Evolutionary conservation across 1,140 invertebrate genomes (phyloP), one percentile per base, ranked within the genome.

Genomic region (Drosophila subpulchrella): DNA sequence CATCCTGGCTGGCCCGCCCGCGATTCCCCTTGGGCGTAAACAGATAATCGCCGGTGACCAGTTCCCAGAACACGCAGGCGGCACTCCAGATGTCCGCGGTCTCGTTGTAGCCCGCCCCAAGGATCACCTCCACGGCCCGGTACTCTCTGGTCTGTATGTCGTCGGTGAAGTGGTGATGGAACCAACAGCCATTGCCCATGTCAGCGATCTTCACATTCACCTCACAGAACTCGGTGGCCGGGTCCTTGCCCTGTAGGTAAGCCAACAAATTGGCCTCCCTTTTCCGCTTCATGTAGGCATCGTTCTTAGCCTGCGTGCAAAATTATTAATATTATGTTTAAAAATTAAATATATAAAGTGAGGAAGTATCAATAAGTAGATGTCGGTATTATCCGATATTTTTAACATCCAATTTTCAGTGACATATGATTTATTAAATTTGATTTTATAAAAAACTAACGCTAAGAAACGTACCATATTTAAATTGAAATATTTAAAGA

Each of bases 141-240:
- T 99, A 99, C 92, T 99, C 98, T 36, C 98, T 94, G 0, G 99
- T 99, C 94, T 99, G 99, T 82, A 99, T 99, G 91, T 99, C 98
- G 92, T 99, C 98, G 27, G 98, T 99, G 77, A 96, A 96, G 91
- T 97, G 96, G 76, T 96, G 95, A 92, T 98, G 95, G 7, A 97
- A 96, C 98, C 98, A 99, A 93, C 99, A 99, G 15, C 98, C 98
- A 94, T 99, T 99, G 42, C 99, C 99, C 58, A 99, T 94, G 94
- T 99, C 98, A 32, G 98, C 98, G 91, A 99, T 98, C 93, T 98
- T 98, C 1, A 98, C 97, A 84, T 96, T 95, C 42, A 98, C 94
- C 13, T 96, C 95, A 92, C 97, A 98, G 7, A 96, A 94, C 77
- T 97, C 95, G 90, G 95, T 94, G 2, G 96, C 96, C 27, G 97